Evolutionary conservation across 2,113 vertebrate genomes (phyloP).

Genomic region (Ifrita kowaldi): DNA sequence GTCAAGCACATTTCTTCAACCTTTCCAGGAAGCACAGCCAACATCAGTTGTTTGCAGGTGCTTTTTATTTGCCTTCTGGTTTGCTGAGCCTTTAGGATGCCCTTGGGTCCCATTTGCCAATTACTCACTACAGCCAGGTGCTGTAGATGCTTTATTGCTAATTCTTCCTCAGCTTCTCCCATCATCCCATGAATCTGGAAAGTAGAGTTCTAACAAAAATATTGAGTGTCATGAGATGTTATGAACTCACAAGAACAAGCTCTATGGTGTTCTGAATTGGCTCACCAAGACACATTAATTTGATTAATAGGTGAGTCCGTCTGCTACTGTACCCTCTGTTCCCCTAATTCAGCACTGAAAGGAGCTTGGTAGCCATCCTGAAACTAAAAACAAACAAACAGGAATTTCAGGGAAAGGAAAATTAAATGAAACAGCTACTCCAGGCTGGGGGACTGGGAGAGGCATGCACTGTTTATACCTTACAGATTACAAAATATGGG

Average conservation of each 20-base stretch:
- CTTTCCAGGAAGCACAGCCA: neutral
- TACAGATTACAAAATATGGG: neutral
- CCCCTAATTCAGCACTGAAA: neutral
- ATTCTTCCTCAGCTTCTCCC: neutral
- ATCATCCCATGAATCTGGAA: neutral
- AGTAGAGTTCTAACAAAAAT: neutral
- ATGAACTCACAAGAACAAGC: neutral
- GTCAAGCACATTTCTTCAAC: neutral
- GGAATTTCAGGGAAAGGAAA: neutral
- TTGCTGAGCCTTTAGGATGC: neutral
- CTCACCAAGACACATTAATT: neutral
- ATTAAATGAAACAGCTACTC: neutral
- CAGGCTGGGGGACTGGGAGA: neutral
- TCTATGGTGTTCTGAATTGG: neutral
- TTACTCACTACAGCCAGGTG: neutral
- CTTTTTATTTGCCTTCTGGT: constrained; percentile 13
- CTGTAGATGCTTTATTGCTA: neutral
- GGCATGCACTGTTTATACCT: neutral
- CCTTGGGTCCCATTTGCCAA: neutral
- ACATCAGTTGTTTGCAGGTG: neutral
- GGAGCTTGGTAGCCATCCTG: neutral
- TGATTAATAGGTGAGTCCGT: neutral
- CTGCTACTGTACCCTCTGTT: neutral
- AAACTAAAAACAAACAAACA: neutral
- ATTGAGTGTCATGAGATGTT: neutral